Conservation (phyloP, 2,113 vertebrate species). For the Excalfactoria chinensis region DNA sequence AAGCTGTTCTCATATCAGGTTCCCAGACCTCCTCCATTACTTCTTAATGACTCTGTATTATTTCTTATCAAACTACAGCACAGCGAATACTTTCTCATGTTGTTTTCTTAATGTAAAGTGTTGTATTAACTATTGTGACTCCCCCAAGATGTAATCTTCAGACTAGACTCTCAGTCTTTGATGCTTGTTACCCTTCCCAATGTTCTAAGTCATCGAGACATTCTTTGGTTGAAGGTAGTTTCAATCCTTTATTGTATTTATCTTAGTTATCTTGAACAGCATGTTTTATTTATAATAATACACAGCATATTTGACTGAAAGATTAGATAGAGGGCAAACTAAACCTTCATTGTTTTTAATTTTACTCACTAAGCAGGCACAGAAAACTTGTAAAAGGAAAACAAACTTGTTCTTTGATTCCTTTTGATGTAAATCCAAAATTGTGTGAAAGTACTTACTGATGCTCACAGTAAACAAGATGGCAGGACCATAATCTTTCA, state of each 20-base stretch:
- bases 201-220: not conserved
- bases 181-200: not conserved
- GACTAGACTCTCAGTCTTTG: not conserved
- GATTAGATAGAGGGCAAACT: not conserved
- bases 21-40: not conserved
- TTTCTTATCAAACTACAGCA: not conserved
- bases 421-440: not conserved
- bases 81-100: not conserved
- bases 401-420: not conserved
- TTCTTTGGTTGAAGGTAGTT: not conserved
- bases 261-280: not conserved
- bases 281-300: not conserved
- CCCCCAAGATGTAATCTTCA: not conserved
- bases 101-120: not conserved
- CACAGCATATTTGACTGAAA: not conserved
- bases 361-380: not conserved
- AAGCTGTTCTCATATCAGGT: fast-evolving
- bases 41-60: not conserved
- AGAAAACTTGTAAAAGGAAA: not conserved
- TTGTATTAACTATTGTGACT: not conserved
- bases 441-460: not conserved
- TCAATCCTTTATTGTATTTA: not conserved
- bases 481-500: not conserved
- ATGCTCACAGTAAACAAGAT: not conserved
- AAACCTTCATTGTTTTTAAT: not conserved